Base-by-base conservation (phyloP, 2,888 invertebrate species). In the Cerastoderma edule region DNA sequence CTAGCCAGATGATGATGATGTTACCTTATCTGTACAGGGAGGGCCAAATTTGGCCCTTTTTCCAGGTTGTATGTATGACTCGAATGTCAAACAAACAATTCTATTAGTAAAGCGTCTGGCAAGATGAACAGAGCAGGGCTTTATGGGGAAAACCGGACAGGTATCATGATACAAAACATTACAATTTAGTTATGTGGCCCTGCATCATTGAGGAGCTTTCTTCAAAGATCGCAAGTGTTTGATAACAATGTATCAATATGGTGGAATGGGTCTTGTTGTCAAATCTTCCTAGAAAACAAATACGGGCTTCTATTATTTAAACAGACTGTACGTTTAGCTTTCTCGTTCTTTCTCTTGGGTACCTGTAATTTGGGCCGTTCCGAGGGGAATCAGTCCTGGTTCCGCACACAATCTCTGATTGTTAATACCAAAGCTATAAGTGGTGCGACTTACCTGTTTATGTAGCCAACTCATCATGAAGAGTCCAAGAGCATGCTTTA, bases 21-120 rank as follows among this genome's bases (percentile, higher is more conserved):
- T n/a, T n/a, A n/a, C n/a, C n/a, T n/a, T n/a, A n/a, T n/a, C n/a
- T n/a, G n/a, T n/a, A n/a, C n/a, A n/a, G n/a, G n/a, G n/a, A n/a
- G n/a, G n/a, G n/a, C n/a, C n/a, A n/a, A n/a, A n/a, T n/a, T n/a
- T n/a, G n/a, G n/a, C n/a, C n/a, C n/a, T n/a, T n/a, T n/a, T n/a
- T n/a, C n/a, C n/a, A n/a, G n/a, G n/a, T n/a, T n/a, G n/a, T n/a
- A n/a, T n/a, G n/a, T n/a, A n/a, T n/a, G 67, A 72, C 50, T 65
- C 66, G 39, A 50, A 72, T 66, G 76, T 66, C 68, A 72, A 67
- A 77, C 72, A 77, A 77, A 77, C 64, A 77, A 77, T 65, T 53
- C 72, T 69, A 72, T 30, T 72, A 72, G 63, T 72, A 63, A 65
- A 72, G 65, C 65, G 68, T 53, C 68, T 68, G 68, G 64, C 69